phyloP scores from a whole-genome alignment of 2,888 invertebrate species.

The Camponotus fellah region DNA sequence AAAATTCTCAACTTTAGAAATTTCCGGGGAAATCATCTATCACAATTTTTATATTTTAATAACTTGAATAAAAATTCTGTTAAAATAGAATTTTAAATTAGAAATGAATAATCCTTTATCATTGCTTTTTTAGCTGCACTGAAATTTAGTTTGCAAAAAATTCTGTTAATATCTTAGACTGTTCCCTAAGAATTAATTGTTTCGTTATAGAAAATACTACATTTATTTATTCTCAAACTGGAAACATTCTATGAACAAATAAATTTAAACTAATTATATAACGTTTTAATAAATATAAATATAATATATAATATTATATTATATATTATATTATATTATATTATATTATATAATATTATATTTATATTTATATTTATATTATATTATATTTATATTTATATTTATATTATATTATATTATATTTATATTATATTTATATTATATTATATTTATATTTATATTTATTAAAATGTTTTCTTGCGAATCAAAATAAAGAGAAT shows the following conservation, averaged over 20 bases:
- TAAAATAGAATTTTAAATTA: background rate
- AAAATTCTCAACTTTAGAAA: background rate
- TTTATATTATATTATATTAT: too few relatives aligned
- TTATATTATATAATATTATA: too few relatives aligned
- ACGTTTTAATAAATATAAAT: too few relatives aligned
- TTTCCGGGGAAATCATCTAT: background rate
- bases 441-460: too few relatives aligned
- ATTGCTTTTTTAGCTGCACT: background rate
- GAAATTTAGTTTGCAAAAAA: background rate
- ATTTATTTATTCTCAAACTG: background rate
- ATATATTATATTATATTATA: too few relatives aligned
- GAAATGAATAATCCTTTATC: background rate
- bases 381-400: too few relatives aligned
- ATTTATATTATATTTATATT: too few relatives aligned
- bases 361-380: too few relatives aligned
- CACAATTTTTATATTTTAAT: background rate
- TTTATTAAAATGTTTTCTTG: background rate
- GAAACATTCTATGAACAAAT: background rate
- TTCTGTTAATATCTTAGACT: background rate
- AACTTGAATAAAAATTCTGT: background rate
- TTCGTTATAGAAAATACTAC: background rate
- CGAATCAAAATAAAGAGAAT: constrained; percentile 1
- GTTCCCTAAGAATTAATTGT: background rate
- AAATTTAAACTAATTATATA: background rate
- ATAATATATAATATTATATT: too few relatives aligned